A percentile compares a stretch with the other conserved stretches of the same genome.
phyloP scores from a whole-genome alignment of 2,888 invertebrate species.

The Oscheius sp. region DNA sequence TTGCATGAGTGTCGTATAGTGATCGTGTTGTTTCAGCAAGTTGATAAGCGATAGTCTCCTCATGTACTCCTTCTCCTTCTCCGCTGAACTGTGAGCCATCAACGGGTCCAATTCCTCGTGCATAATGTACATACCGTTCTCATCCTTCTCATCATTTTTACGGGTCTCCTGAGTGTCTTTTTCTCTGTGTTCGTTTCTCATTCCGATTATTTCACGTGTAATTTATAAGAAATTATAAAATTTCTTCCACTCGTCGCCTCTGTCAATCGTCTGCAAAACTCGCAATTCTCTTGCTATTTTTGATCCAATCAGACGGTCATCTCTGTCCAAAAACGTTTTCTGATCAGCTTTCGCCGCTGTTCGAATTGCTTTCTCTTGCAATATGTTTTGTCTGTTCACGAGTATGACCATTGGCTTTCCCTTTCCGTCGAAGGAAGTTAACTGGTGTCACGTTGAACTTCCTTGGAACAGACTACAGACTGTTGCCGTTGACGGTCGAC shows the following conservation, averaged over 20 bases:
- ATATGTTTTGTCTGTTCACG: too few species aligned
- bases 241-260: neutral
- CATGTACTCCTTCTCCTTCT: slow-evolving; percentile 18
- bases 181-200: slow-evolving; percentile 19
- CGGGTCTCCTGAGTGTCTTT: slow-evolving; percentile 27
- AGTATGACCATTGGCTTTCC: too few species aligned
- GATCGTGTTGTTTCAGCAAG: slow-evolving; percentile 32
- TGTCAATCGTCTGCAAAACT: too few species aligned
- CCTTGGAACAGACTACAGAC: too few species aligned
- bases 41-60: slow-evolving; percentile 18
- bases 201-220: slow-evolving; percentile 26
- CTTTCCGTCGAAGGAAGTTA: too few species aligned
- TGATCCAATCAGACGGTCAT: neutral
- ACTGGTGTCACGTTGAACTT: too few species aligned
- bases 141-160: neutral
- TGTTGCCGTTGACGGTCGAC: too few species aligned
- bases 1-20: slow-evolving; percentile 22
- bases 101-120: slow-evolving; percentile 28
- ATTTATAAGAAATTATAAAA: slow-evolving; percentile 7
- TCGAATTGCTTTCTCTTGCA: too few species aligned
- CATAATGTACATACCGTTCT: slow-evolving; percentile 33
- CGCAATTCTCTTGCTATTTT: neutral
- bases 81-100: slow-evolving; percentile 20
- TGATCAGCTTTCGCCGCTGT: neutral
- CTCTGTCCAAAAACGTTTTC: neutral